Evolutionary conservation across 1,140 invertebrate species (phyloP), one percentile per base, ranked within the genome.

Genomic region (Steinernema khuongi): DNA sequence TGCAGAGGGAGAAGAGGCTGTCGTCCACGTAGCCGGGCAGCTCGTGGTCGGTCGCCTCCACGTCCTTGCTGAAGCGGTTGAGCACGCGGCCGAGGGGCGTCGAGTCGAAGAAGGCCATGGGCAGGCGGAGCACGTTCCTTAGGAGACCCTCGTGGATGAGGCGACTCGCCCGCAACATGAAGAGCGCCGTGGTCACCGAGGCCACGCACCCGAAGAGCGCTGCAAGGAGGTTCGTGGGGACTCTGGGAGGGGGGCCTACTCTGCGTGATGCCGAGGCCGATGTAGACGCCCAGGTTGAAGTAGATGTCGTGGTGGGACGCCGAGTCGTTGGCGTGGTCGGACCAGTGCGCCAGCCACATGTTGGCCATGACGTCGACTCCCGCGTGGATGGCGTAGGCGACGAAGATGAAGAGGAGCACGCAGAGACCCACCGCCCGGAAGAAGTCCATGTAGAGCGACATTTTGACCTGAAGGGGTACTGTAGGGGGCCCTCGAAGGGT

Each of bases 1-100:
- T 22, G 26, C 50, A 60, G 22, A 60, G 50, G 4, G 50, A 60
- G 50, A 17, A 60, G 7, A 60, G 11, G 7, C 14, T 22, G 14
- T 60, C 50, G 19, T 60, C 50, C 7, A 60, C 19, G 50, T 60
- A 60, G 19, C 7, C 4, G 11, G 50, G 50, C 4, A 60, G 50
- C 26, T 60, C 50, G 50, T 60, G 50, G 50, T 60, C 50, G 11
- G 50, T 60, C 4, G 50, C 50, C 22, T 60, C 50, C 4, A 60
- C 26, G 50, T 60, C 50, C 50, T 60, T 60, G 4, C 11, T 22
- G 50, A 76, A 69, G 19, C 92, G 87, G 84, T 93, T 92, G 36
- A 93, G 85, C 30, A 92, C 90, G 71, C 90, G 87, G 2, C 92
- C 92, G 71, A 90, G 85, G 26, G 92, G 88, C 26, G 86, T 88